phyloP scores from a whole-genome alignment of 2,797 vertebrate genomes.

The Graptemys geographica region DNA sequence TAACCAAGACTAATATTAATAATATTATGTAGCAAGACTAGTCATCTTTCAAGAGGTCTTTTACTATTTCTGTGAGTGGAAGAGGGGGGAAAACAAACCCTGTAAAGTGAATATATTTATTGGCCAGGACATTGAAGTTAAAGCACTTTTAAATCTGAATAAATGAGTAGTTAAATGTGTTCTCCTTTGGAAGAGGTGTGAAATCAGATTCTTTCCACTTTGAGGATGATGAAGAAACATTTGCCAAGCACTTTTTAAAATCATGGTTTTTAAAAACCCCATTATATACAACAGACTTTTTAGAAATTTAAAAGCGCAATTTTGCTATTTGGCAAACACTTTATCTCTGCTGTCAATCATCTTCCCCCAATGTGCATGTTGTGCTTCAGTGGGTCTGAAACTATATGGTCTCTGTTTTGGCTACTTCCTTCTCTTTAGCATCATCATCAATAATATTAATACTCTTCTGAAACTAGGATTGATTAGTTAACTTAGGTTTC shows the following conservation, averaged over 20 bases:
- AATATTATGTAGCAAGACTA: too few relatives aligned
- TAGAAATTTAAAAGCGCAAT: neutral
- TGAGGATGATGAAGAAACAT: neutral
- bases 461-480: neutral
- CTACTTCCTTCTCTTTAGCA: too few relatives aligned
- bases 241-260: neutral
- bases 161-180: neutral
- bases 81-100: neutral
- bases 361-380: neutral
- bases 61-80: neutral
- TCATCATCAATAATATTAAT: neutral
- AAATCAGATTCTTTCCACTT: neutral
- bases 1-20: too few relatives aligned
- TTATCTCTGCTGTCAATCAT: neutral
- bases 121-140: neutral
- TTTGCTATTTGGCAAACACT: neutral
- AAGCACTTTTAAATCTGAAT: neutral
- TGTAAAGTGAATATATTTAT: neutral
- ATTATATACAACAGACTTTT: neutral
- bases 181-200: neutral
- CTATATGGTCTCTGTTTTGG: neutral
- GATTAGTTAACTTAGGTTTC: neutral
- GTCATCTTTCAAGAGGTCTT: neutral
- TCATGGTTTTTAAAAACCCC: neutral
- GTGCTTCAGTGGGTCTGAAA: neutral